Base-by-base conservation (phyloP, 2,113 vertebrate species). In the Procavia capensis region DNA sequence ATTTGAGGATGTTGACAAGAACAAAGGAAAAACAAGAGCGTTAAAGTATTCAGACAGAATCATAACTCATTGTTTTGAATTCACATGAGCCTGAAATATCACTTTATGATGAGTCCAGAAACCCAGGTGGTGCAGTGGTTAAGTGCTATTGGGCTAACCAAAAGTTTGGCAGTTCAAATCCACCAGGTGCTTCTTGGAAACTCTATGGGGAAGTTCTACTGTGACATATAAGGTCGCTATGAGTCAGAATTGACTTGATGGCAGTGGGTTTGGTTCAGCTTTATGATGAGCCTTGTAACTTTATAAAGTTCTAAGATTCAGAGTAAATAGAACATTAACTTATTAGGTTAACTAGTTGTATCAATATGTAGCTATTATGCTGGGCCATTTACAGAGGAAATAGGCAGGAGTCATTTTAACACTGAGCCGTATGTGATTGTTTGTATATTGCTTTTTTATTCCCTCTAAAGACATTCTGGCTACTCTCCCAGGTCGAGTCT, bases 401-500 rank as follows among this genome's bases (percentile, higher is more conserved):
- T 10, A 81, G 63, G 2, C 57, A 66, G 50, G 59, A 57, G 13
- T 82, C 34, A 39, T 90, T 93, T 93, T 88, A 66, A 88, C 78
- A 9, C 10, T 27, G 54, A 91, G 68, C 59, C 34, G 6, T 64
- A 19, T 80, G 83, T 64, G 82, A 24, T 83, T 90, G 36, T 95
- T 92, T 88, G 54, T 68, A 31, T 50, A 63, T 82, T 93, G 29
- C 41, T 22, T 63, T 66, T 63, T 78, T 47, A n/a, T 34, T 9
- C 8, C 36, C 79, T 20, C 6, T 45, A 34, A n/a, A 93, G 82
- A 39, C 14, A 9, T 54, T 45, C 54, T 86, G 47, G 9, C 70
- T 88, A 59, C 57, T 19, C 96, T 95, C 39, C 29, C 85, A 94
- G 92, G 90, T 95, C 54, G 88, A 85, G 41, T 85, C 87, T 96